Conservation (phyloP, 2,797 vertebrate genomes). For the Psittacula derbiana region DNA sequence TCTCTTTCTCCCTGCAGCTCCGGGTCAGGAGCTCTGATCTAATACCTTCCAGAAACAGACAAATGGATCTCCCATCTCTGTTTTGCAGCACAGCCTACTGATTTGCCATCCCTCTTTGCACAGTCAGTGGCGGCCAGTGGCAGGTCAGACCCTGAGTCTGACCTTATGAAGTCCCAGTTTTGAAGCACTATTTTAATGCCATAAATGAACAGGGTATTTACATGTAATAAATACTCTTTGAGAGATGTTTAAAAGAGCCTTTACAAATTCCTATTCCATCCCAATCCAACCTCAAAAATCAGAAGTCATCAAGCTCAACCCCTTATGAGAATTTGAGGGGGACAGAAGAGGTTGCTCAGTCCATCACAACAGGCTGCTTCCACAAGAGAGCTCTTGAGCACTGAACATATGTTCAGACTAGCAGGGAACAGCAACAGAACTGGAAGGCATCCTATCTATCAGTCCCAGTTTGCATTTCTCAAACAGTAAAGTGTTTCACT, state of each 20-base stretch:
- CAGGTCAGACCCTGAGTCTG: background rate
- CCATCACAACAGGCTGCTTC: background rate
- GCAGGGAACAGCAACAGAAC: background rate
- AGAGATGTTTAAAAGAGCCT: background rate
- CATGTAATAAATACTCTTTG: background rate
- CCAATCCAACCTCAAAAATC: background rate
- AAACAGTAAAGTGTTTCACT: background rate
- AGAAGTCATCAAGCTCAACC: background rate
- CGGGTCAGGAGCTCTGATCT: background rate
- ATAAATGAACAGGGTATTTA: background rate
- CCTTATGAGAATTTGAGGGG: background rate
- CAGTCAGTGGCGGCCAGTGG: background rate
- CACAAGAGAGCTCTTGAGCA: background rate
- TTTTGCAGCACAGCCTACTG: background rate
- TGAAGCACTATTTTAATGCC: background rate
- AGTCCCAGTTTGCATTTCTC: background rate
- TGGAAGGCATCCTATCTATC: background rate
- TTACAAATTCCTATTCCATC: background rate
- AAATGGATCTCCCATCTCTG: background rate
- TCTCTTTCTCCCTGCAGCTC: background rate
- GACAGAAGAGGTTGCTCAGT: background rate
- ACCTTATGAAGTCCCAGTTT: background rate
- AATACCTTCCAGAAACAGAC: background rate
- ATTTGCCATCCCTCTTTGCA: background rate
- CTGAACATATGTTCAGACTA: background rate